Evolutionary conservation across 1,140 invertebrate genomes (phyloP).

Genomic region (Cotesia typhae): DNA sequence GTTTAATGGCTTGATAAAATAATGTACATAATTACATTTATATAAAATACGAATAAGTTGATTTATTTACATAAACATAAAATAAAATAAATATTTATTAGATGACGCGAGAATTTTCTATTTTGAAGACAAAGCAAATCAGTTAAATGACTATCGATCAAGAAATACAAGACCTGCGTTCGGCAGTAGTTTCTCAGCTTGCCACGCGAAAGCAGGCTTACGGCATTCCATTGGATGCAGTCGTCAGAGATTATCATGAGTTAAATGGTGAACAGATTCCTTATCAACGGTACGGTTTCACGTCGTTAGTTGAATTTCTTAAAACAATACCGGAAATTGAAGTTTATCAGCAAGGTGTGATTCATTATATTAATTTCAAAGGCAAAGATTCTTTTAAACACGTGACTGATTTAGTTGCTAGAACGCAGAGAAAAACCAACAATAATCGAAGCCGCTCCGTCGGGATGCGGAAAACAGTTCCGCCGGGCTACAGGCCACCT

Average conservation of each 20-base stretch:
- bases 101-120: too few relatives aligned
- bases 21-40: too few relatives aligned
- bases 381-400: background rate
- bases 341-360: background rate
- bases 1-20: too few relatives aligned
- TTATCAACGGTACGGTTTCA: background rate
- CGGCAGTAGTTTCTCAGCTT: background rate
- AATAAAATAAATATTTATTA: too few relatives aligned
- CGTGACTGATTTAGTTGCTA: background rate
- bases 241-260: background rate
- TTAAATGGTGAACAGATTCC: background rate
- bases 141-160: background rate
- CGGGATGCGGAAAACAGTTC: conserved; percentile 12
- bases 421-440: background rate
- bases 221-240: background rate
- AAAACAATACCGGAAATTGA: background rate
- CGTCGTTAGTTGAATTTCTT: conserved; percentile 1
- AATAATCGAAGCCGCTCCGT: background rate
- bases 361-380: background rate
- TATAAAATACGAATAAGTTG: too few relatives aligned
- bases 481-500: too few relatives aligned
- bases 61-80: too few relatives aligned
- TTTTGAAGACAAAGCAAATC: too few relatives aligned
- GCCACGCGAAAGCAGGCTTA: background rate
- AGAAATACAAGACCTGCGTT: background rate